Base-by-base conservation (phyloP, 2,888 invertebrate genomes). In the Metopia argyrocephala region DNA sequence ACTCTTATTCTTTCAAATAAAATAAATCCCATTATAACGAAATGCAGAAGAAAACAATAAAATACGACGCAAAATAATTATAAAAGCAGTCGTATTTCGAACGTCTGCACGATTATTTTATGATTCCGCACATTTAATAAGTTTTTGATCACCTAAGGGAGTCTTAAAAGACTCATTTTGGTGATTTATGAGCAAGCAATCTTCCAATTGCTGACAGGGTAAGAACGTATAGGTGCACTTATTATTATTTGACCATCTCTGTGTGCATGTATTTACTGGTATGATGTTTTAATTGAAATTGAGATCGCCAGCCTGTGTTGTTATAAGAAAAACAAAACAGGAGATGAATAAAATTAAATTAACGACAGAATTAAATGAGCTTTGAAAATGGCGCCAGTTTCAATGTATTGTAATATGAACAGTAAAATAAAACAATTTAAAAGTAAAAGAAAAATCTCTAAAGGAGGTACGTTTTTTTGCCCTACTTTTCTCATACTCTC, bases 291-390 rank as follows among this genome's bases (percentile, higher is more conserved):
- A 78, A 73, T 78, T 78, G 66, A 71, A 66, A 69, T 28, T 25
- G 31, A 69, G 48, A 31, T 66, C 65, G 74, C 69, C 23, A 54
- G 45, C 54, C 15, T 9, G 15, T 12, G 15, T n/a, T n/a, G n/a
- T n/a, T n/a, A 61, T 70, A 62, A 78, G 54, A 31, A 69, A 50
- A 50, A 68, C 38, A 62, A 70, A 79, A 62, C 57, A 74, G 73
- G 48, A 71, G 73, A 68, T 76, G 76, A 74, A 61, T 73, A 74
- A 81, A 81, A 78, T 81, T 74, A 81, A 81, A 81, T 81, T 78
- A 81, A 81, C 81, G 81, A 78, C 81, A 74, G 69, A 81, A 81
- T 74, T 76, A 81, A 81, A 81, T 81, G 81, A 81, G 78, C 78
- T 81, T 81, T 81, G 74, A 81, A 81, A 81, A 81, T 81, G 81